Base-by-base conservation (phyloP, 2,888 invertebrate genomes). In the Himalopsyche japonica region DNA sequence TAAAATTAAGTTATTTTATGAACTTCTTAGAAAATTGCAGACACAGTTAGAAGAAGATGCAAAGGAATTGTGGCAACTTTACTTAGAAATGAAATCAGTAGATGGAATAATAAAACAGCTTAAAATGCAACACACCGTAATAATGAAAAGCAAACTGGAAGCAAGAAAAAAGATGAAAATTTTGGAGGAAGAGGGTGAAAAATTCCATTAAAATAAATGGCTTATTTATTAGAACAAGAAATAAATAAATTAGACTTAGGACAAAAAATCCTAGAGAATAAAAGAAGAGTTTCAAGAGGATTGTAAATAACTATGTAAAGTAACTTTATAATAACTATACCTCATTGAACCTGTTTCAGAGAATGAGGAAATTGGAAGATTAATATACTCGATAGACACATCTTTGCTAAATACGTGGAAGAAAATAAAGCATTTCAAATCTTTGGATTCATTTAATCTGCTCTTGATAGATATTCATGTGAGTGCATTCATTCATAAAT, bases 341-440 rank as follows among this genome's bases (percentile, higher is more conserved):
- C 43, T 30, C 6, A 77, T 24, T 49, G 57, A 20, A 34, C n/a
- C 48, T 49, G 70, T 86, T 87, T 34, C 84, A 89, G 89, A 89
- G 88, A 87, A 88, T 64, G 87, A 88, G 78, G 89, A 89, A 87
- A 88, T 89, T 88, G 89, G 90, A 86, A 88, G 88, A 10, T 87
- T 89, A 15, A 87, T 90, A n/a, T 88, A 89, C 27, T 87, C 88
- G 8, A 88, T 89, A 79, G 90, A 90, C 84, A 89, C 89, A 85
- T 86, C 88, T 10, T 87, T 90, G 84, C 88, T 88, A 76, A 87
- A 87, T 24, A 88, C 88, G 48, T 90, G 90, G 90, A 89, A 89
- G 76, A 89, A 79, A 34, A 85, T 88, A 7, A 89, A 88, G 77
- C 87, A 88, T 24, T 88, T 88, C 10, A 88, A 87, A 81, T 89